Base-by-base conservation (phyloP, 2,888 invertebrate genomes). In the Lydus trimaculatus region DNA sequence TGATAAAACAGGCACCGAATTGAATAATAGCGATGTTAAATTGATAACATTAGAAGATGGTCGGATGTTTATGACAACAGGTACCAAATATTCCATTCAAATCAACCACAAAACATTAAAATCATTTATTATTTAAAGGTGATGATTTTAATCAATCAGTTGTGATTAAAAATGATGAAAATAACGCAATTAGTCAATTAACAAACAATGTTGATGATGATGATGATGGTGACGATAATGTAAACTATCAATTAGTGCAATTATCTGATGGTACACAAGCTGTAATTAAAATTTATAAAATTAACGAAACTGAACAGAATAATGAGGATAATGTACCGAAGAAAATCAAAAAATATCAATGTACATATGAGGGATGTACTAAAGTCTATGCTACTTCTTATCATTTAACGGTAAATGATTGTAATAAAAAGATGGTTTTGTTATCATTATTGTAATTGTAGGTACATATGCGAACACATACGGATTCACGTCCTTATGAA, bases 401-500 rank as follows among this genome's bases (percentile, higher is more conserved):
- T 79, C 87, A 88, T 80, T 82, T 88, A 63, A 86, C 86, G 78
- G 88, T 87, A 79, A 77, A 72, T 69, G 59, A 60, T 58, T 61
- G 1, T 60, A 60, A 31, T 13, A 28, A n/a, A 11, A n/a, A 0
- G 4, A 17, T 15, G 33, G 4, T 1, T n/a, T 36, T 61, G 56
- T 39, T 25, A n/a, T n/a, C n/a, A 31, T 33, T 33, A 11, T 28
- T 66, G 39, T 66, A 56, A 68, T 62, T 70, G 67, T 78, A 88
- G 88, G 88, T 88, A 7, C 89, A 89, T 76, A 86, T 86, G 75
- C 81, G 88, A 66, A 85, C 84, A 63, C 89, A 89, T 75, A 87
- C 87, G 0, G 87, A 88, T 31, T 84, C 83, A 62, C 81, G 87
- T 68, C 88, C 88, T 1, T 89, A 86, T 73, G 79, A 80, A 66